Evolutionary conservation across 2,888 invertebrate genomes (phyloP).

Genomic region (Serrognathus titanus): DNA sequence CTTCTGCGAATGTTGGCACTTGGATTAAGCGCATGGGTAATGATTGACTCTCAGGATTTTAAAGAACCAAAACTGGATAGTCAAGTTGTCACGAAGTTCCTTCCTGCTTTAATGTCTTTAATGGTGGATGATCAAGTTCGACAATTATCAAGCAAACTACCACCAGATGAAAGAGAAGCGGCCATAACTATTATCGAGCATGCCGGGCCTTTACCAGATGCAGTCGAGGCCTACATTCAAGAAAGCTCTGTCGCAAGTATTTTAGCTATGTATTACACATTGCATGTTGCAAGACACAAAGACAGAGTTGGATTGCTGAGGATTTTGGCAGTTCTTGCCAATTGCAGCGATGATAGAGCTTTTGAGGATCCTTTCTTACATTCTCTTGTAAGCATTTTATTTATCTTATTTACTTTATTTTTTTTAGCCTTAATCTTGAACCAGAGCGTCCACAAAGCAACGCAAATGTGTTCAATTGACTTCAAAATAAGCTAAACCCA

Average conservation of each 20-base stretch:
- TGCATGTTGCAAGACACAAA: slow-evolving; percentile 79
- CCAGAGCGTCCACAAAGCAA: too few relatives aligned
- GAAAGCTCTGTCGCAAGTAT: slow-evolving; percentile 90
- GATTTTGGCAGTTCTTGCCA: slow-evolving; percentile 85
- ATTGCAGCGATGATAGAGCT: slow-evolving; percentile 87
- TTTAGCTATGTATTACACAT: slow-evolving; percentile 90
- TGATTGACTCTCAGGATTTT: slow-evolving; percentile 94
- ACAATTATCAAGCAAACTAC: slow-evolving; percentile 77
- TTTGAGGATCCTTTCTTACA: slow-evolving; percentile 95
- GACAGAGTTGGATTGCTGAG: slow-evolving; percentile 79
- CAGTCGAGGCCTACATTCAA: slow-evolving; percentile 88
- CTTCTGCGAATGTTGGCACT: slow-evolving; percentile 88
- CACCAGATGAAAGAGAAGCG: slow-evolving; percentile 89
- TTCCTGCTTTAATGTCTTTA: slow-evolving; percentile 89
- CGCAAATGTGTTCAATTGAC: not conserved
- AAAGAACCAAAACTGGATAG: slow-evolving; percentile 93
- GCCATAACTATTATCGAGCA: slow-evolving; percentile 92
- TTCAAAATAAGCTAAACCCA: not conserved
- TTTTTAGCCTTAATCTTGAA: too few relatives aligned
- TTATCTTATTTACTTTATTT: not conserved
- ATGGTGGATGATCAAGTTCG: slow-evolving; percentile 90
- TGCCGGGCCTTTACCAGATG: slow-evolving; percentile 89
- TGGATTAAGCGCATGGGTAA: slow-evolving; percentile 92
- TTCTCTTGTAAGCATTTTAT: slow-evolving; percentile 62
- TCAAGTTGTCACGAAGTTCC: slow-evolving; percentile 90